Base-by-base conservation (phyloP, 2,888 invertebrate genomes). In the Trimorus sp. region DNA sequence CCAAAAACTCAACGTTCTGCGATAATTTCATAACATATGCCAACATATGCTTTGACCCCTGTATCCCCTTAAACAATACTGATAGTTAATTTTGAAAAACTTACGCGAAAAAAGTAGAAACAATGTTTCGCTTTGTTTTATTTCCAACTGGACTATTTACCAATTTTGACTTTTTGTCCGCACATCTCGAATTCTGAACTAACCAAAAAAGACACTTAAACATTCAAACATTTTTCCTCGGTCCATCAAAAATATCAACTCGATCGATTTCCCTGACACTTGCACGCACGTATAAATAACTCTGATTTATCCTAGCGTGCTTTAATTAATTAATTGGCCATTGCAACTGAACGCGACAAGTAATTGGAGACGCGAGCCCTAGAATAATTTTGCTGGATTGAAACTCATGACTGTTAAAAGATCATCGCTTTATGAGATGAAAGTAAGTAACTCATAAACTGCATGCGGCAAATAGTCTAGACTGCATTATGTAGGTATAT, bases 401-500 rank as follows among this genome's bases (percentile, higher is more conserved):
- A 70, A 70, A 70, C 60, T 60, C 62, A 60, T 45, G 74, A 63
- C 69, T 70, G 74, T 71, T 82, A 78, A 78, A 75, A 82, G 74
- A 78, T 78, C 66, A 82, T 78, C 66, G 63, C 53, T 78, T 70
- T 51, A 56, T 40, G 63, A 71, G 73, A 70, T 59, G 73, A 73
- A 77, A 74, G 78, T 76, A 78, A 78, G 82, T 82, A 82, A 79
- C 82, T 75, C 71, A 75, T 82, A 82, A 78, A 78, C 79, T 75
- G 65, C 75, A 82, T 75, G 75, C 82, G 70, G 82, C 82, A 82
- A 79, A 78, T 78, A 79, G 75, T 82, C 75, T 74, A 82, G 78
- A 82, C 79, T 76, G 81, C 82, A 81, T 83, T 82, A 82, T 82
- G 79, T 62, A 78, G 76, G 73, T 82, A 78, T 79, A 77, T 84